Evolutionary conservation across 2,113 vertebrate genomes (phyloP).

Genomic region (Aphelocoma coerulescens): DNA sequence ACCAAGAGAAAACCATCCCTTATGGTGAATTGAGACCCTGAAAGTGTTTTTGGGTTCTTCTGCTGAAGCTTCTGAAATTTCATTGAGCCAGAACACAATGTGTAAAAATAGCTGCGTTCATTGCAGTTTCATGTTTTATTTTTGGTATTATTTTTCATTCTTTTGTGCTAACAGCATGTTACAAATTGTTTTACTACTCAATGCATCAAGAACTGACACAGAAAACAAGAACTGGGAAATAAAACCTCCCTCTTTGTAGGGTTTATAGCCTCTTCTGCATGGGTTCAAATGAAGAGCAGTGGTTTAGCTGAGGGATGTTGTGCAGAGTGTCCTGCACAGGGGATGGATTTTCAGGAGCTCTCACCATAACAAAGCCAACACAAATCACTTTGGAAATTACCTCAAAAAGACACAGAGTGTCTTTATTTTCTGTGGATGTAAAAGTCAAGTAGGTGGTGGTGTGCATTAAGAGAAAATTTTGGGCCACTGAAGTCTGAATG

Average conservation of each 20-base stretch:
- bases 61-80: conserved; percentile 37
- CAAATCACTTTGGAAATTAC: not conserved
- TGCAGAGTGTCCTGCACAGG: not conserved
- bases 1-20: not conserved
- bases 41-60: not conserved
- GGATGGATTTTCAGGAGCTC: not conserved
- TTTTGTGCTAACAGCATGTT: conserved; percentile 47
- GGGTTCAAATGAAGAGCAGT: not conserved
- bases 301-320: not conserved
- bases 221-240: conserved; percentile 28
- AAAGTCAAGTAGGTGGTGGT: not conserved
- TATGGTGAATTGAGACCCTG: not conserved
- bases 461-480: not conserved
- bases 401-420: not conserved
- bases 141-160: conserved; percentile 57
- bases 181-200: conserved; percentile 55
- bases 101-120: conserved; percentile 48
- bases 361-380: not conserved
- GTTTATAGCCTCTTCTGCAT: not conserved
- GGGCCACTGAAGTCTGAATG: not conserved
- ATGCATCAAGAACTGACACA: conserved; percentile 27
- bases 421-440: not conserved
- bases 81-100: conserved; percentile 22
- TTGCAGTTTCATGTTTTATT: conserved; percentile 54
- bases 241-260: not conserved